A percentile compares a stretch with the other conserved stretches of the same genome.
These are phyloP conservation scores for Graptemys geographica DNA, from an alignment of 2,797 vertebrate genomes.

Conservation along the genomic window DNA sequence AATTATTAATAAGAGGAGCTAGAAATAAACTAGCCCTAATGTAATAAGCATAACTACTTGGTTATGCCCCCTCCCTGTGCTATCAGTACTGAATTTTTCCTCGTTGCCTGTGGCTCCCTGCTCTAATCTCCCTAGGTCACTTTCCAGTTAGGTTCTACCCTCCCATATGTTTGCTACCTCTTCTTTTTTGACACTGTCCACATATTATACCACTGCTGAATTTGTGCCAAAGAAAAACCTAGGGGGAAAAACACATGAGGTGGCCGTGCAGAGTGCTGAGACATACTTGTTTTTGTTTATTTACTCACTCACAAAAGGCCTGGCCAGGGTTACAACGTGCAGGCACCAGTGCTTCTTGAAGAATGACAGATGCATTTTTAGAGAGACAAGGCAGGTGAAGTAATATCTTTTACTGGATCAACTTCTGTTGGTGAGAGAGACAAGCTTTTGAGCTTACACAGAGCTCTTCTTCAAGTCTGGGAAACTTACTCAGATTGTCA, in stretches of 20 bases:
- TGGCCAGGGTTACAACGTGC: conserved; percentile 30
- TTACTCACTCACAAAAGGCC: background rate
- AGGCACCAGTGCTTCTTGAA: conserved; percentile 50
- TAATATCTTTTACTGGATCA: too few species aligned
- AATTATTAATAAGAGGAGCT: background rate
- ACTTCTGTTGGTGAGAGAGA: too few species aligned
- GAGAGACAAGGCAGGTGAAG: background rate
- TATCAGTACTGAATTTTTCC: background rate
- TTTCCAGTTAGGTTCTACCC: background rate
- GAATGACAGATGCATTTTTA: conserved; percentile 44
- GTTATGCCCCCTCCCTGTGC: background rate
- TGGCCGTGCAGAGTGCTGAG: background rate
- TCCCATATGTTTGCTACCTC: background rate
- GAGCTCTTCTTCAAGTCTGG: too few species aligned
- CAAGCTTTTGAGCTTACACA: too few species aligned
- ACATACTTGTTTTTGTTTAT: background rate
- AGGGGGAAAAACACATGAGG: background rate
- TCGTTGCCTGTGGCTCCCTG: background rate
- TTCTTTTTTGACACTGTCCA: background rate
- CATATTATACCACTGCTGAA: background rate
- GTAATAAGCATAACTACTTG: background rate
- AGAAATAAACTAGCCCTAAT: background rate
- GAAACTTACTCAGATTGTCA: too few species aligned
- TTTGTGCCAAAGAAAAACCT: background rate
- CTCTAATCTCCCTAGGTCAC: background rate